Evolutionary conservation across 1,140 invertebrate genomes (phyloP).

Genomic region (Drosophila lacertosa): DNA sequence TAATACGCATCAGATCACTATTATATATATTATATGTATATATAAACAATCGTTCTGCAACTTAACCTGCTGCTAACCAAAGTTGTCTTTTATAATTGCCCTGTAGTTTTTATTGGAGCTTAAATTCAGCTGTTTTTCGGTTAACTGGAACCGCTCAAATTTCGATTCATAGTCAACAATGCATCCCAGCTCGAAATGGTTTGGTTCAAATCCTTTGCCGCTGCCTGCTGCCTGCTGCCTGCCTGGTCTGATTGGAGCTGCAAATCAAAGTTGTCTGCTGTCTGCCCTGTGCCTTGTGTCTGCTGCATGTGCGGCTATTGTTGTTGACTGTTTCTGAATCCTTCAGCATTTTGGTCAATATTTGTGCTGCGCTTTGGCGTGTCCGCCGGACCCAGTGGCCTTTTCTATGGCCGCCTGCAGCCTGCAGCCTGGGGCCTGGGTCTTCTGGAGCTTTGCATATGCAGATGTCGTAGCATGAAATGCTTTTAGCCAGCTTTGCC

Average conservation of each 20-base stretch:
- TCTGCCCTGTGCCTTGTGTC: constrained; percentile 14
- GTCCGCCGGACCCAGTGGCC: constrained; percentile 32
- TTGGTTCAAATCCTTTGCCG: neutral
- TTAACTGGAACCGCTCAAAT: neutral
- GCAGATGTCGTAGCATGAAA: constrained; percentile 57
- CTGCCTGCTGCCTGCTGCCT: neutral
- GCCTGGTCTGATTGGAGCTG: neutral
- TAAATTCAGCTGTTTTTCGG: no score
- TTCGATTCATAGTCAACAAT: no score
- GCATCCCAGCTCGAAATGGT: neutral
- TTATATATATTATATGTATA: no score
- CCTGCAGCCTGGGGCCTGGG: constrained; percentile 2
- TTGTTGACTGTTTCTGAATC: constrained; percentile 67
- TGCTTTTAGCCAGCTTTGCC: constrained; percentile 45
- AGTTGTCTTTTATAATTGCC: no score
- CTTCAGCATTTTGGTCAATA: constrained; percentile 76
- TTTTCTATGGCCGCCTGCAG: constrained; percentile 5
- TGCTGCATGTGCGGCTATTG: constrained; percentile 33
- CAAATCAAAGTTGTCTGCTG: constrained; percentile 5
- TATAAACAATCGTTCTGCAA: no score
- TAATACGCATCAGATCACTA: no score
- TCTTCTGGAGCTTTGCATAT: constrained; percentile 46
- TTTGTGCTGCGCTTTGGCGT: constrained; percentile 72
- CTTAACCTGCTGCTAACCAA: no score
- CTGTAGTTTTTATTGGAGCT: no score